Base-by-base conservation (phyloP, 2,888 invertebrate genomes). In the Andrena hattorfiana region DNA sequence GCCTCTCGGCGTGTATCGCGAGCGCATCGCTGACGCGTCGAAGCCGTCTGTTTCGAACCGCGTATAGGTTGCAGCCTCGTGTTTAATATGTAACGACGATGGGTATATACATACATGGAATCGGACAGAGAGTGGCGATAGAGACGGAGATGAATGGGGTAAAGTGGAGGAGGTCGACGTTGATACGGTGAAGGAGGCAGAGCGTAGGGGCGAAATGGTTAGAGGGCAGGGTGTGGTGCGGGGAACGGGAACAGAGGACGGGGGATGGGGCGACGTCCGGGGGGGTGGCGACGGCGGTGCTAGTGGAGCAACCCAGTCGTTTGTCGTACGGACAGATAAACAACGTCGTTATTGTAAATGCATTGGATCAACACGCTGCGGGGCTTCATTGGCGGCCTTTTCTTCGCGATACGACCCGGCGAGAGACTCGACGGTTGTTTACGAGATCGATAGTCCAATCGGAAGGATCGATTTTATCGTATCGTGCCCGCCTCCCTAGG, bases 341-440 rank as follows among this genome's bases (percentile, higher is more conserved):
- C 90, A 91, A 90, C 85, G 89, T 90, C 89, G 90, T 91, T 91
- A 89, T 91, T 91, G 91, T 89, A 86, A 91, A 90, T 91, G 87
- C 85, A 90, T 85, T 89, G 87, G 85, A 89, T 88, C 89, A 91
- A 90, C 89, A 90, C 80, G 84, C 89, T 88, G 85, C 85, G 79
- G 88, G 86, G 86, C 89, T 89, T 89, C 87, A 86, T 87, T 90
- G 87, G 89, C 88, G 85, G 88, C 77, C 42, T 89, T 90, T 87
- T 88, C 89, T 90, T 89, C 88, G 83, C 90, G 87, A 85, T 84
- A 73, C 83, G 84, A 72, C 63, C 81, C 63, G 56, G 64, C 81
- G 48, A 81, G 71, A 69, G 77, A 51, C 72, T 67, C 70, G 56
- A 56, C 59, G 69, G 84, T 83, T 89, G 87, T 87, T 88, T 89